A percentile compares a stretch with the other conserved stretches of the same genome.
Evolutionary conservation across 2,888 invertebrate genomes (phyloP).

Genomic region (Meta bourneti): DNA sequence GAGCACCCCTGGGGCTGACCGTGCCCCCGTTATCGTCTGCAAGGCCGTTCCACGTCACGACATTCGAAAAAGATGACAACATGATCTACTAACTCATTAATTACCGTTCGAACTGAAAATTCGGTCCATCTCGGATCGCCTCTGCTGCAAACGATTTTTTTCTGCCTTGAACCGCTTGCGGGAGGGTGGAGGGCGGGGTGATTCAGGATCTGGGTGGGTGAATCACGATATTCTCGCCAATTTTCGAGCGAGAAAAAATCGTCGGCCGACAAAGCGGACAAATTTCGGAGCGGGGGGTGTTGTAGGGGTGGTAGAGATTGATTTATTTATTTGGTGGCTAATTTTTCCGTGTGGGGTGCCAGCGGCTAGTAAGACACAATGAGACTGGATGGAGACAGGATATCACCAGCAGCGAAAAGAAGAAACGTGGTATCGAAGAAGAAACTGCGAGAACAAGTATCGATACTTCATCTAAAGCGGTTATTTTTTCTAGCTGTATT

Average conservation of each 20-base stretch:
- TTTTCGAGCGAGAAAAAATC: conserved; percentile 35
- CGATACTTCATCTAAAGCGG: not conserved
- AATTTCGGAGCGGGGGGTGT: conserved; percentile 15
- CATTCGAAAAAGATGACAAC: conserved; percentile 68
- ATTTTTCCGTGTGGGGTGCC: conserved; percentile 14
- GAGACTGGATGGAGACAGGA: not conserved
- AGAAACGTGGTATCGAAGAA: not conserved
- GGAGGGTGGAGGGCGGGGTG: conserved; percentile 7
- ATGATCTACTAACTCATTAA: conserved; percentile 68
- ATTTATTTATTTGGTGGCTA: conserved; percentile 46
- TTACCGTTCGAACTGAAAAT: conserved; percentile 54
- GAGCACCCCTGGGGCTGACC: conserved; percentile 42
- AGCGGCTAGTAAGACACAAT: not conserved
- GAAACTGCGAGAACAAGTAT: not conserved
- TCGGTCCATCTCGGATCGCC: conserved; percentile 35
- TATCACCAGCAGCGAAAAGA: not conserved
- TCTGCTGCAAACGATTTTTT: conserved; percentile 8
- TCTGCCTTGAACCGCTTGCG: conserved; percentile 22
- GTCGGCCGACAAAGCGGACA: conserved; percentile 37
- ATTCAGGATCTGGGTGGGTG: conserved; percentile 22
- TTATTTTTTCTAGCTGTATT: not conserved
- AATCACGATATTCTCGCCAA: conserved; percentile 59
- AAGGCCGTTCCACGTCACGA: conserved; percentile 55
- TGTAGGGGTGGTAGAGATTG: conserved; percentile 11
- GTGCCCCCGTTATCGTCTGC: conserved; percentile 58